Conservation (phyloP, 1,140 invertebrate genomes). For the Asbolus verrucosus region DNA sequence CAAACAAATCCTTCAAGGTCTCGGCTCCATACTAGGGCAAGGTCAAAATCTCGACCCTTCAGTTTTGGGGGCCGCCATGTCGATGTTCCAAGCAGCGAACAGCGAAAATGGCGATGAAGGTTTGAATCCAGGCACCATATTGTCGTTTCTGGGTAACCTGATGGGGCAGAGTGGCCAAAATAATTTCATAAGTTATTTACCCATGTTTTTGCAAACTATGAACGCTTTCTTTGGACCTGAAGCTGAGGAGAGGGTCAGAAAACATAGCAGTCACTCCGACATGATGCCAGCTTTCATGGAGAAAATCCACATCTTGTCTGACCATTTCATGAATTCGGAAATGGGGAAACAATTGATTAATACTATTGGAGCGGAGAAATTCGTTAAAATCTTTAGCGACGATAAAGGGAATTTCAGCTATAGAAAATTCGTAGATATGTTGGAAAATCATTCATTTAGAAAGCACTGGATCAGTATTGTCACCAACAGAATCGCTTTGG, state of each 20-base stretch:
- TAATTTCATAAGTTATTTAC: conserved; percentile 72
- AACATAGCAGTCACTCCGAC: conserved; percentile 78
- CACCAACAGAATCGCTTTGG: conserved; percentile 76
- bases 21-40: conserved; percentile 62
- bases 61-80: conserved; percentile 66
- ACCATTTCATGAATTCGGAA: conserved; percentile 83
- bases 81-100: conserved; percentile 58
- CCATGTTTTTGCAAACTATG: conserved; percentile 73
- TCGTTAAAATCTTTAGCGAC: conserved; percentile 73
- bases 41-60: conserved; percentile 62
- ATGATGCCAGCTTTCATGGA: conserved; percentile 81
- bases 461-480: conserved; percentile 81
- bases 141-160: conserved; percentile 48
- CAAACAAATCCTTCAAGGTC: conserved; percentile 65
- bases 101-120: conserved; percentile 36
- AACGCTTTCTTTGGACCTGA: conserved; percentile 68
- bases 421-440: conserved; percentile 77
- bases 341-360: conserved; percentile 78
- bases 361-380: conserved; percentile 76
- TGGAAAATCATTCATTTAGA: conserved; percentile 82
- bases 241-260: conserved; percentile 68
- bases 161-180: conserved; percentile 60
- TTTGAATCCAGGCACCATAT: conserved; percentile 52
- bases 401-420: conserved; percentile 77
- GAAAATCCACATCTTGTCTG: conserved; percentile 79